phyloP scores from a whole-genome alignment of 2,797 vertebrate species.

The Esox lucius region DNA sequence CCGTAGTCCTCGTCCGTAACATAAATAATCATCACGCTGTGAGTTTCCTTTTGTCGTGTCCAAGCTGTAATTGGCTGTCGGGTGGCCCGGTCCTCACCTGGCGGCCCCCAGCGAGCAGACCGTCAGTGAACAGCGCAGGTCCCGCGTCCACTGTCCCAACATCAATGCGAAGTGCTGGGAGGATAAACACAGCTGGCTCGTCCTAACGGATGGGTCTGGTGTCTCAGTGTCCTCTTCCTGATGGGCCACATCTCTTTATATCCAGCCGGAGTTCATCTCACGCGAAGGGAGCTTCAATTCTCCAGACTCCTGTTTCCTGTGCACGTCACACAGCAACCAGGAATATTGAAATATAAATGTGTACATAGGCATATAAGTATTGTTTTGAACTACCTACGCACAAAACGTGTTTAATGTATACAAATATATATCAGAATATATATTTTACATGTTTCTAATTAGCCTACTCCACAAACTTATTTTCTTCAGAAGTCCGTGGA shows the following conservation, averaged over 20 bases:
- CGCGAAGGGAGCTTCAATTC: conserved; percentile 40
- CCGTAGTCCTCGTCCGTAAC: conserved; percentile 11
- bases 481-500: background rate
- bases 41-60: conserved; percentile 28
- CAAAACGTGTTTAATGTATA: too few relatives aligned
- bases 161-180: conserved; percentile 43
- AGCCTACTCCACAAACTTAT: background rate
- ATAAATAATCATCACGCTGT: conserved; percentile 34
- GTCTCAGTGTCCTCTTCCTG: conserved; percentile 44
- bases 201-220: conserved; percentile 43
- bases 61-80: conserved; percentile 34
- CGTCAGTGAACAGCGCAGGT: conserved; percentile 28
- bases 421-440: too few relatives aligned
- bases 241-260: conserved; percentile 41
- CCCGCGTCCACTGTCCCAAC: conserved; percentile 36
- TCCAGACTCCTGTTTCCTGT: conserved; percentile 50
- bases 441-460: background rate
- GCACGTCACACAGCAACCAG: conserved; percentile 26
- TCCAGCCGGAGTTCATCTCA: conserved; percentile 42
- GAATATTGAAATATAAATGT: conserved; percentile 10
- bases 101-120: conserved; percentile 18
- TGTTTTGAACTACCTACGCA: background rate
- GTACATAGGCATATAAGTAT: background rate
- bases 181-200: conserved; percentile 58
- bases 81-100: conserved; percentile 39